These are phyloP conservation scores for Sprattus sprattus DNA, from an alignment of 2,113 vertebrate species.

Conservation along the genomic window DNA sequence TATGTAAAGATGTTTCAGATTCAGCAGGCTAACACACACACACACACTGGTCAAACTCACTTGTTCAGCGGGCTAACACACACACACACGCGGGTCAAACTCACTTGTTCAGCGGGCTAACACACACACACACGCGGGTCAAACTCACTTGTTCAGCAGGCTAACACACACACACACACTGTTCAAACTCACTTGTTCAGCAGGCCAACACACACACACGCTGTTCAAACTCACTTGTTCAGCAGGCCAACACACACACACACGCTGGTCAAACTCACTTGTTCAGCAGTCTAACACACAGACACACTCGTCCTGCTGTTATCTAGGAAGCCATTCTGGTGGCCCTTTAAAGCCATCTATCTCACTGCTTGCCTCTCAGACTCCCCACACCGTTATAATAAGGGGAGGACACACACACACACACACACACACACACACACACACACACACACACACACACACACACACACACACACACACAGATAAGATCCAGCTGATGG, in stretches of 20 bases:
- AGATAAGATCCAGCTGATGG: constrained; percentile 66
- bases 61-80: constrained; percentile 53
- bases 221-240: constrained; percentile 46
- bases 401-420: too few species aligned
- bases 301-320: constrained; percentile 48
- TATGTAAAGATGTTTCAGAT: neutral
- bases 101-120: constrained; percentile 54
- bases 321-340: constrained; percentile 52
- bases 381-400: too few species aligned
- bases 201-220: constrained; percentile 36
- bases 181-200: constrained; percentile 51
- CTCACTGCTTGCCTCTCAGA: too few species aligned
- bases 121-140: constrained; percentile 20
- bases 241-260: constrained; percentile 44
- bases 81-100: constrained; percentile 21
- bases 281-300: constrained; percentile 51
- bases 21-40: constrained; percentile 49
- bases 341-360: too few species aligned
- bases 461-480: constrained; percentile 1
- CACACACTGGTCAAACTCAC: constrained; percentile 27
- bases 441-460: neutral
- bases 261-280: constrained; percentile 36
- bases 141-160: constrained; percentile 53
- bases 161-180: constrained; percentile 19
- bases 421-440: neutral